Percentiles rank a stretch among this genome's conserved stretches.
Conservation (phyloP, 2,888 invertebrate genomes). For the Eumerus sabulonum region DNA sequence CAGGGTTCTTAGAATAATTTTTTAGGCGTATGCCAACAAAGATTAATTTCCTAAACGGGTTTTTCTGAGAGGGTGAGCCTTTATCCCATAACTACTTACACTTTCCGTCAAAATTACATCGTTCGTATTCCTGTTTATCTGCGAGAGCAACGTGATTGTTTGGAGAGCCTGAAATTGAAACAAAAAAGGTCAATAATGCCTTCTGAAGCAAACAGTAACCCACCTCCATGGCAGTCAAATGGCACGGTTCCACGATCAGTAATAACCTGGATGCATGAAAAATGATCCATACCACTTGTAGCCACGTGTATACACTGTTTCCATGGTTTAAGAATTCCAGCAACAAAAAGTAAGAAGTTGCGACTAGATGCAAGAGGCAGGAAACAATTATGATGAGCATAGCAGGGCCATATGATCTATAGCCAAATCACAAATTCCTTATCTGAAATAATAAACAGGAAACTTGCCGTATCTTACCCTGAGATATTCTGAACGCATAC, state of each 20-base stretch:
- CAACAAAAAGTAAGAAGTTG: constrained; percentile 81
- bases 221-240: constrained; percentile 79
- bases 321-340: constrained; percentile 78
- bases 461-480: too few species aligned
- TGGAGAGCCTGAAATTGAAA: constrained; percentile 74
- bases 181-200: not conserved
- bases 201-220: not conserved
- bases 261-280: constrained; percentile 79
- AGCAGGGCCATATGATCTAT: constrained; percentile 79
- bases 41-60: too few species aligned
- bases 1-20: too few species aligned
- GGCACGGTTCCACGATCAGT: constrained; percentile 81
- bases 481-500: constrained; percentile 76
- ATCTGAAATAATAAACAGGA: not conserved
- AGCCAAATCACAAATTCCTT: constrained; percentile 1
- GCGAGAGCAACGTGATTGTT: constrained; percentile 79
- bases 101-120: constrained; percentile 77
- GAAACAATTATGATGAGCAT: constrained; percentile 80
- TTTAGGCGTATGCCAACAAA: too few species aligned
- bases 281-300: constrained; percentile 80
- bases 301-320: constrained; percentile 78
- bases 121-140: constrained; percentile 76
- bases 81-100: constrained; percentile 65
- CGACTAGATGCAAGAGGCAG: constrained; percentile 81
- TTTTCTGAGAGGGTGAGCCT: too few species aligned